These are phyloP conservation scores for Hydropotes inermis DNA, from an alignment of 2,113 vertebrate species.

Conservation along the genomic window DNA sequence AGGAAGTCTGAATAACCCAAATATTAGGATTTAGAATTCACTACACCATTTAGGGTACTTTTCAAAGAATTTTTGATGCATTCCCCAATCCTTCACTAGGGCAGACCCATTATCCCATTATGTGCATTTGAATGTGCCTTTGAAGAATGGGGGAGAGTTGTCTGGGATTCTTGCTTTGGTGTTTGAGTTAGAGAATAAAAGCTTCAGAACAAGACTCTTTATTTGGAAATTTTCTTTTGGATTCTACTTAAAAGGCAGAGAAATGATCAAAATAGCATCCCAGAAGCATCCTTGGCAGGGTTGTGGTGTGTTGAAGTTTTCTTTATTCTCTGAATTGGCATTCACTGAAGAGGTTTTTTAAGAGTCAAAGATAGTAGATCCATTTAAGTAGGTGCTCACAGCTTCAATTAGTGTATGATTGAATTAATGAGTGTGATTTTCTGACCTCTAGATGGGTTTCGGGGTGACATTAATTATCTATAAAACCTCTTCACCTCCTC, in stretches of 20 bases:
- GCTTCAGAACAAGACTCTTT: conserved; percentile 56
- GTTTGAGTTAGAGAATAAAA: conserved; percentile 55
- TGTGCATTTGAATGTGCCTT: background rate
- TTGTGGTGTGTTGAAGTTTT: conserved; percentile 35
- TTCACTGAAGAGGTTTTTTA: conserved; percentile 31
- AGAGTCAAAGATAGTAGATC: conserved; percentile 25
- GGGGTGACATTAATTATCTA: background rate
- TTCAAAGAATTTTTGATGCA: background rate
- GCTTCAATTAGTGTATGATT: background rate
- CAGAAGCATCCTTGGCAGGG: conserved; percentile 46
- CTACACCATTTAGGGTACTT: background rate
- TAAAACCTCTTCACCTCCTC: background rate
- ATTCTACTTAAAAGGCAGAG: conserved; percentile 51
- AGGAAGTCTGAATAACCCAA: background rate
- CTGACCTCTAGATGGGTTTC: conserved; percentile 5
- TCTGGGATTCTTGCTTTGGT: conserved; percentile 40
- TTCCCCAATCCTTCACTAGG: background rate
- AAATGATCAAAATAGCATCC: conserved; percentile 63
- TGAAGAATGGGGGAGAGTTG: background rate
- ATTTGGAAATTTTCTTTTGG: conserved; percentile 51
- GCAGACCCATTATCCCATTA: background rate
- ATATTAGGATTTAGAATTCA: background rate
- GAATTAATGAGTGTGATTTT: conserved; percentile 42
- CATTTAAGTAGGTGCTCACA: background rate
- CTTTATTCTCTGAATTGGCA: conserved; percentile 59